phyloP scores from a whole-genome alignment of 2,888 invertebrate species.

The Papilio protenor region DNA sequence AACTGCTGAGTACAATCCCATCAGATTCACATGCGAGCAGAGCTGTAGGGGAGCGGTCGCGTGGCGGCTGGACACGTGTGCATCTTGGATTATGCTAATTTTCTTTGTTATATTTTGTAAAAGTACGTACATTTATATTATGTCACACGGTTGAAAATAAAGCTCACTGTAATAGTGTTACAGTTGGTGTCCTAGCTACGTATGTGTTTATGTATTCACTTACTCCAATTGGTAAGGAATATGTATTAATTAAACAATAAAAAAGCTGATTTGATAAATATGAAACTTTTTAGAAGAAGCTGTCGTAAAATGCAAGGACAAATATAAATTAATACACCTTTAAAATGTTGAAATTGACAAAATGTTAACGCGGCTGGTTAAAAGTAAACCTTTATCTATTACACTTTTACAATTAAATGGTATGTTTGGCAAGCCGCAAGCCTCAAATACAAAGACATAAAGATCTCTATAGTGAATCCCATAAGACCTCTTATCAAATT shows the following conservation, averaged over 20 bases:
- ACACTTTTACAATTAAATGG: background rate
- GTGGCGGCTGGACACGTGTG: conserved; percentile 57
- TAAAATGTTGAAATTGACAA: background rate
- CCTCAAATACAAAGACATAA: conserved; percentile 2
- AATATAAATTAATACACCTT: too few relatives aligned
- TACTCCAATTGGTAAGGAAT: background rate
- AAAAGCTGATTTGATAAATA: background rate
- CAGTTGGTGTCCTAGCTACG: background rate
- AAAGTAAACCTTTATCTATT: too few relatives aligned
- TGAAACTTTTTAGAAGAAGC: background rate
- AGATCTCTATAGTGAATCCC: conserved; percentile 2
- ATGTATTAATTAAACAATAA: background rate
- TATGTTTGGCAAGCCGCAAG: background rate
- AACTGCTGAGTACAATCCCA: conserved; percentile 50
- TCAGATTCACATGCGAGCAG: conserved; percentile 48
- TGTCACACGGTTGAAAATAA: conserved; percentile 1
- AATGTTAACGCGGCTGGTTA: background rate
- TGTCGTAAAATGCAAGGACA: too few relatives aligned
- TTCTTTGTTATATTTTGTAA: conserved; percentile 52
- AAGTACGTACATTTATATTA: background rate
- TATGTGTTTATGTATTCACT: background rate
- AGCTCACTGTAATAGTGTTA: background rate
- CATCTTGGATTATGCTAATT: conserved; percentile 63
- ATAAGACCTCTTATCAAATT: conserved; percentile 23
- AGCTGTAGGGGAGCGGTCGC: conserved; percentile 49